Evolutionary conservation across 2,113 vertebrate species (phyloP).

Genomic region (Bolborhynchus lineola): DNA sequence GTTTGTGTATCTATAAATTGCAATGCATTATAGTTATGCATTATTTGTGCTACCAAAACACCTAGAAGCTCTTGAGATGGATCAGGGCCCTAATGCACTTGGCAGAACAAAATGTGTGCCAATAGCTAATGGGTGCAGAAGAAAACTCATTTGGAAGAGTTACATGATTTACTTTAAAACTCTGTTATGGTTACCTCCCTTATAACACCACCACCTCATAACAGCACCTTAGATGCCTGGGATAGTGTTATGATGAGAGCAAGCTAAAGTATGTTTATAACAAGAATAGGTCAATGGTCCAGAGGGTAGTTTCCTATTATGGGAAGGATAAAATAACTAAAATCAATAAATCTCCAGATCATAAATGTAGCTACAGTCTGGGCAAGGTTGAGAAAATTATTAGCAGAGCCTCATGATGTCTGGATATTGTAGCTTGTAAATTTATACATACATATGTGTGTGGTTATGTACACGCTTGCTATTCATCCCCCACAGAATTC

Average conservation of each 20-base stretch:
- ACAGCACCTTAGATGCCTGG: constrained; percentile 75
- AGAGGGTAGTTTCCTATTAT: constrained; percentile 78
- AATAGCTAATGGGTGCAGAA: not conserved
- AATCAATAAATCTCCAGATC: constrained; percentile 84
- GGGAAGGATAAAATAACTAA: constrained; percentile 78
- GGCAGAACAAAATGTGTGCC: not conserved
- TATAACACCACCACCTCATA: constrained; percentile 64
- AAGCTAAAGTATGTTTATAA: constrained; percentile 74
- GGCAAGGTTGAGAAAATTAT: constrained; percentile 80
- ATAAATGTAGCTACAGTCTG: constrained; percentile 82
- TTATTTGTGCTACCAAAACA: not conserved
- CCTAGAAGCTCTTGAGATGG: not conserved
- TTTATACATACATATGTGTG: constrained; percentile 79
- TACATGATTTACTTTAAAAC: constrained; percentile 64
- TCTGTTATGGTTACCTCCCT: constrained; percentile 64
- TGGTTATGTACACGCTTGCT: constrained; percentile 73
- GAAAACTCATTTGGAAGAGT: constrained; percentile 59
- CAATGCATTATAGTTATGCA: not conserved
- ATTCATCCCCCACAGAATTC: constrained; percentile 67
- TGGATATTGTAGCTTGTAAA: constrained; percentile 83
- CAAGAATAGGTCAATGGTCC: constrained; percentile 77
- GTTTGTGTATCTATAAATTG: not conserved
- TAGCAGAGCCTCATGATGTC: constrained; percentile 75
- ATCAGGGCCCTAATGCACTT: not conserved
- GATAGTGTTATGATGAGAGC: constrained; percentile 72